Evolutionary conservation across 2,888 invertebrate species (phyloP), one percentile per base, ranked within the genome.

Genomic region (Synergus itoensis): DNA sequence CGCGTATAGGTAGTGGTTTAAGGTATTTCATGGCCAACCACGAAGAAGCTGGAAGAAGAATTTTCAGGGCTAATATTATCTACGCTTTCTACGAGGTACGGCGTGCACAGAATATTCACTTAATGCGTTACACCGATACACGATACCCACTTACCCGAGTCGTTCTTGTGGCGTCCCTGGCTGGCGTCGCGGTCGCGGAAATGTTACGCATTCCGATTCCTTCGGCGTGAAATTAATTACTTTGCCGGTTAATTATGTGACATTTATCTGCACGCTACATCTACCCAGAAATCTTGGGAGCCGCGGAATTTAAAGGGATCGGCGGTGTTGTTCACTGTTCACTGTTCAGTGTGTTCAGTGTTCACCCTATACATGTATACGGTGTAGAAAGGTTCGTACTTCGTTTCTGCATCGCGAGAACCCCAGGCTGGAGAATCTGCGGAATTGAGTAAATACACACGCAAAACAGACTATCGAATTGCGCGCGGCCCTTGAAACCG

Each of bases 161-260:
- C 79, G 77, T 78, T 81, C 77, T 82, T 79, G 80, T 76, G 80
- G 77, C 78, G 75, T 79, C 76, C 79, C 21, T 83, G 73, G 53
- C 41, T 73, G 78, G 80, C 81, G 80, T 79, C 80, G 83, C 79
- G 69, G 81, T 79, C 80, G 79, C 85, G 86, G 86, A 87, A 87
- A 87, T 84, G 87, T 86, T 86, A 85, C 86, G 87, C 87, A 88
- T 88, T 88, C 87, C 89, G 85, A 87, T 87, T 88, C 85, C 87
- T 86, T 86, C 86, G 84, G 87, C 86, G 87, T 88, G 86, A 88
- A 89, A 89, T 90, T 90, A 89, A 90, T 89, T 89, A 89, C 88
- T 87, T 82, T 84, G 84, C 84, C 86, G 87, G 89, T 90, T 90
- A 90, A 90, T 90, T 90, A 90, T 88, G 88, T 87, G 89, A 89